A percentile compares a stretch with the other conserved stretches of the same genome.
Conservation (phyloP, 2,797 vertebrate genomes). For the Geotria australis region DNA sequence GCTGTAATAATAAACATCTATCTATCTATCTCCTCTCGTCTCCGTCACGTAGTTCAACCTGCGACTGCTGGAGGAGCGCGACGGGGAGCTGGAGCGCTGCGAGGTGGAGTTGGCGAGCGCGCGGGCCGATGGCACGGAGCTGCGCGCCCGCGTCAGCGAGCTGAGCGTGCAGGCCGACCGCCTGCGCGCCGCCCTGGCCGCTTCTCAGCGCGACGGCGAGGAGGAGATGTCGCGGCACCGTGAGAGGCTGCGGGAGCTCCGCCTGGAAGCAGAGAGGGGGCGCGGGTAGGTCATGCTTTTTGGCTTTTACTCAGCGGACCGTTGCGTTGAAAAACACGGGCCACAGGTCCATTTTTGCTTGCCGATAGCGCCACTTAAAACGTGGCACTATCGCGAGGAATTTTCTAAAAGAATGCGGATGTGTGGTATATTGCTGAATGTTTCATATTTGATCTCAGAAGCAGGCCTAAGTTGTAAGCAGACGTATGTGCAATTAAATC, state of each 20-base stretch:
- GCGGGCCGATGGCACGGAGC: conserved; percentile 10
- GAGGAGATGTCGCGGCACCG: conserved; percentile 10
- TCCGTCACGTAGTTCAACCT: conserved; percentile 15
- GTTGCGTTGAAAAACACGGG: too few relatives aligned
- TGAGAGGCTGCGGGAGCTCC: conserved; percentile 10
- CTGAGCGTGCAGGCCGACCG: conserved; percentile 16
- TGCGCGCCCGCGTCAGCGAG: conserved; percentile 18
- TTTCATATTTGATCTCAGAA: too few relatives aligned
- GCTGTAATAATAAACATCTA: too few relatives aligned
- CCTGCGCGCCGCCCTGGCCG: conserved; percentile 11
- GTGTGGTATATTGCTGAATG: too few relatives aligned
- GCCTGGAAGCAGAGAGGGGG: conserved; percentile 11
- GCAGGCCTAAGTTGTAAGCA: too few relatives aligned
- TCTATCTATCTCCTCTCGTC: too few relatives aligned
- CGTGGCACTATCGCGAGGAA: too few relatives aligned
- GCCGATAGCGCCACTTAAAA: too few relatives aligned
- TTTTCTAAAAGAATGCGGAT: too few relatives aligned
- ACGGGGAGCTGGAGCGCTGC: conserved; percentile 23
- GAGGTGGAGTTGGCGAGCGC: conserved; percentile 11
- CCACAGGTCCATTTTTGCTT: too few relatives aligned
- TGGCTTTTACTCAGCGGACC: too few relatives aligned
- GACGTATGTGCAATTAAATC: too few relatives aligned
- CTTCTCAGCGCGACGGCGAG: conserved; percentile 7
- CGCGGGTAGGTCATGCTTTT: conserved; percentile 10
- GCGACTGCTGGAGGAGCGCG: conserved; percentile 23